These are phyloP conservation scores for Pteropus alecto DNA, from an alignment of 2,113 vertebrate species.

Conservation along the genomic window DNA sequence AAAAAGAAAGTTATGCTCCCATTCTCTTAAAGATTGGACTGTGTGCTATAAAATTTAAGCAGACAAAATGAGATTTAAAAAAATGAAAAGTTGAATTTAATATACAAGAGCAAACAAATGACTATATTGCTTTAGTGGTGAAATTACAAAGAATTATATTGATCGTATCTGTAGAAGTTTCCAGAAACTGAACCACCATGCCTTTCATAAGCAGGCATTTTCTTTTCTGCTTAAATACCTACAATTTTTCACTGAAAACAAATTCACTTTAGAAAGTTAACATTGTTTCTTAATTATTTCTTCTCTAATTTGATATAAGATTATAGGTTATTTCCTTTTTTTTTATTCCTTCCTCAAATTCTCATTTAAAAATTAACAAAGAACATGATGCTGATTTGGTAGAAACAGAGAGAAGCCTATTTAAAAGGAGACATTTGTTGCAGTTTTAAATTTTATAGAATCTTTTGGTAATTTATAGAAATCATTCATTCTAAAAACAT, in stretches of 20 bases:
- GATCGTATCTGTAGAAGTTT: slow-evolving; percentile 22
- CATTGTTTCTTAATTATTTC: not conserved
- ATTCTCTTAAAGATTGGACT: slow-evolving; percentile 3
- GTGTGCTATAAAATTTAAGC: slow-evolving; percentile 37
- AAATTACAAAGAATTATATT: slow-evolving; percentile 6
- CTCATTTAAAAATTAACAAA: slow-evolving; percentile 11
- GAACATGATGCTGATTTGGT: not conserved
- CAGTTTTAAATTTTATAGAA: not conserved
- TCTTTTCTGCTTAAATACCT: not conserved
- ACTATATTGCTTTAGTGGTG: not conserved
- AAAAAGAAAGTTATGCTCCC: not conserved
- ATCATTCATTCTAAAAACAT: not conserved
- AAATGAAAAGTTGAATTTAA: slow-evolving; percentile 46
- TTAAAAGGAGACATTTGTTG: slow-evolving; percentile 22
- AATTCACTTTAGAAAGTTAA: slow-evolving; percentile 24
- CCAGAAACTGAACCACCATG: slow-evolving; percentile 12
- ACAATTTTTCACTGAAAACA: not conserved
- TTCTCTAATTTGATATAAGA: slow-evolving; percentile 24
- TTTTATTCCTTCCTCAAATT: not conserved
- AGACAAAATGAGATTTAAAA: slow-evolving; percentile 26
- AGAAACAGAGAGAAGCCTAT: not conserved
- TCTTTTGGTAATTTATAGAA: not conserved
- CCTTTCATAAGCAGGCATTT: slow-evolving; percentile 20
- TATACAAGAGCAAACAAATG: not conserved
- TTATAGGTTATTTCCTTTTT: not conserved